Base-by-base conservation (phyloP, 2,888 invertebrate species). In the Diarsia dahlii region DNA sequence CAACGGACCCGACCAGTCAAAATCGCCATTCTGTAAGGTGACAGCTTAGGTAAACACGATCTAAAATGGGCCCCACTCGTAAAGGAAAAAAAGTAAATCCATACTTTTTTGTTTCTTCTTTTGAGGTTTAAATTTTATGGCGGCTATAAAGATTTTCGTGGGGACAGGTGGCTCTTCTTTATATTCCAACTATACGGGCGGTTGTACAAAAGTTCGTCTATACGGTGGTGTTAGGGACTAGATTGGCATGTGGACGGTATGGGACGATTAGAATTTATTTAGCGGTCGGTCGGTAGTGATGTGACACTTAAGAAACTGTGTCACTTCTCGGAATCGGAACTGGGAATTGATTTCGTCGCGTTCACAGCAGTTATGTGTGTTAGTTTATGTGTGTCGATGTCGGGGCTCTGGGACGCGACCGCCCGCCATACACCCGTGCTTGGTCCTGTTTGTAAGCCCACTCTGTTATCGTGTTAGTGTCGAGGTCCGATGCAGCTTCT, bases 91-190 rank as follows among this genome's bases (percentile, higher is more conserved):
- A 94, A 94, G 91, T 89, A 88, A 92, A 91, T 91, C 92, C 91
- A 91, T 92, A 92, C 93, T 92, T 95, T 95, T 89, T 95, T 94
- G 91, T 94, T 96, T 96, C 95, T 95, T 92, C 92, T 92, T 95
- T 95, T 94, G 94, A 95, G 95, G 95, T 95, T 96, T 94, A 95
- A 95, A 95, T 96, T 96, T 96, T 96, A 96, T 96, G 93, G 94
- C 89, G 91, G 95, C 95, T 92, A 96, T 96, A 96, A 96, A 96
- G 95, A 94, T 96, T 95, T 96, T 95, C 95, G 93, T 95, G 95
- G 96, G 93, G 96, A 96, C 96, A 96, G 96, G 96, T 96, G 96
- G 96, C 94, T 96, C 94, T 96, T 95, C 95, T 95, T 96, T 96
- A 95, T 95, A 95, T 94, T 95, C 94, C 93, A 94, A 95, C 92